Base-by-base conservation (phyloP, 2,113 vertebrate species). In the Axis porcinus region DNA sequence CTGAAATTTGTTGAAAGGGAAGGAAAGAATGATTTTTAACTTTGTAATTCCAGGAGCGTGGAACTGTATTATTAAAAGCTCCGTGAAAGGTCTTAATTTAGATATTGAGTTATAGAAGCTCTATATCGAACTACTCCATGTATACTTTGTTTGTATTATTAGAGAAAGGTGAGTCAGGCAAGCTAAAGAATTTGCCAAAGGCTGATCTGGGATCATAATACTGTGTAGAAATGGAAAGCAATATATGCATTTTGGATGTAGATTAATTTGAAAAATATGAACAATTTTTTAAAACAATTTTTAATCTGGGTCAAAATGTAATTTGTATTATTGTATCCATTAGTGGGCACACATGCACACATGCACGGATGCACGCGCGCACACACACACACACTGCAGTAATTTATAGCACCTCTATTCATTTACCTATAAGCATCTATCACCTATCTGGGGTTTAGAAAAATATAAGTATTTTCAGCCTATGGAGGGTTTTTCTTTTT, bases 1-100 rank as follows among this genome's bases (percentile, higher is more conserved):
- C 91, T 82, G 89, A 95, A 97, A 94, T 97, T 97, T 97, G 97
- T 96, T 97, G 96, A 96, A 97, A 97, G 58, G 84, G 70, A 97
- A 92, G 95, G 60, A 62, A 96, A 82, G 70, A 93, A 95, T 95
- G 94, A 98, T 95, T 97, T 97, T 98, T 95, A 97, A 96, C 91
- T 98, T 93, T 95, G 94, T 95, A 98, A 96, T 98, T 98, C 86
- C 60, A 93, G 58, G 79, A 97, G 93, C 0, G 0, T 93, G 58
- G 76, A 89, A 74, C 84, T 96, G 19, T 96, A 94, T 97, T 98
- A 97, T 98, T 98, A 98, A 98, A 97, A 97, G 74, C 89, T 92
- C 54, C 14, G 25, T 97, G 86, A 97, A 98, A 97, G 89, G 84
- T 89, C 74, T 98, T 97, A 97, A 96, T 97, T 98, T 98, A 98